Base-by-base conservation (phyloP, 2,113 vertebrate genomes). In the Albula glossodonta region DNA sequence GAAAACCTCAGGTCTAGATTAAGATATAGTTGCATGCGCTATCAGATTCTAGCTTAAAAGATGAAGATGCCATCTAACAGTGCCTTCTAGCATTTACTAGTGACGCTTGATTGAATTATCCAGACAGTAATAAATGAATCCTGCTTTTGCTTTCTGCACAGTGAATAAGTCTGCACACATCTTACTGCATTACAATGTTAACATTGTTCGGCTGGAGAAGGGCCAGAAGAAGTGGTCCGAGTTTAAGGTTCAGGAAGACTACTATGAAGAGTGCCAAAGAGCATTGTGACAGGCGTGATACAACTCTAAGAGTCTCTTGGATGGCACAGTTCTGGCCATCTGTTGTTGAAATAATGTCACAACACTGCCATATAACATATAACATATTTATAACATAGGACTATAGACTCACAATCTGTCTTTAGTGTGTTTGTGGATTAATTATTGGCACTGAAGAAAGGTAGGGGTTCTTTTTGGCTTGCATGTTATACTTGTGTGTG, bases 61-160 rank as follows among this genome's bases (percentile, higher is more conserved):
- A 90, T 91, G 92, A 91, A 92, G 91, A 93, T 93, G 92, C 90
- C 92, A 94, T 95, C 91, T 93, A 94, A 92, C 91, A 94, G 94
- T 94, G 93, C 93, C 94, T 95, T 94, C 93, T 93, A 94, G 92
- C 93, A 92, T 94, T 94, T 93, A 94, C 94, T 94, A 91, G 93
- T 92, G 91, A 94, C 93, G 92, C 93, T 93, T 92, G 92, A 92
- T 94, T 94, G 90, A 93, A 92, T 94, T 93, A 92, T 91, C 91
- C 91, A 90, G 91, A 92, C 92, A 93, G 91, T 92, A 93, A 92
- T 91, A 90, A 94, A 92, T 93, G 92, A 92, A 89, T 93, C 92
- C 90, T 91, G 90, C 93, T 88, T 90, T 92, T 89, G 90, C 91
- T 51, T 8, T 74, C 70, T 74, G 70, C 25, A 8, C 70, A 74